Base-by-base conservation (phyloP, 2,113 vertebrate genomes). In the Tetrao urogallus region DNA sequence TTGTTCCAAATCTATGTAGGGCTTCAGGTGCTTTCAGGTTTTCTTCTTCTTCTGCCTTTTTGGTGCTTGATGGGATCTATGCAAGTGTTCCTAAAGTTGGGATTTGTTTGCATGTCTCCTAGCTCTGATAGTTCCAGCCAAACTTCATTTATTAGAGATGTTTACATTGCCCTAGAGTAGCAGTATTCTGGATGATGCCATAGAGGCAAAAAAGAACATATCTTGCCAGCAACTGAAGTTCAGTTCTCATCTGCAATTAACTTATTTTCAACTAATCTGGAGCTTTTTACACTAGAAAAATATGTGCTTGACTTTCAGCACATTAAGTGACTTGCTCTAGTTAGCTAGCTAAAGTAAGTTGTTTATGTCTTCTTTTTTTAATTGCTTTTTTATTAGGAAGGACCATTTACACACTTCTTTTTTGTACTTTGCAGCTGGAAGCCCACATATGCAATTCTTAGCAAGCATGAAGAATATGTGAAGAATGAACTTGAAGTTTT, bases 401-500 rank as follows among this genome's bases (percentile, higher is more conserved):
- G 21, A 60, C 40, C 22, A 57, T 63, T 84, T 88, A 87, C n/a
- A 27, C 36, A 8, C 4, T 58, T 88, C 71, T 82, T 30, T 69
- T 89, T 88, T 86, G 28, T 30, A 65, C 42, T 96, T 96, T 54
- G 45, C 88, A 98, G 98, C 58, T 98, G 97, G 97, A 98, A 97
- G 74, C 94, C 97, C 84, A 97, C 97, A 5, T 97, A 83, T 91
- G 83, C 75, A 89, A 77, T 98, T 95, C 96, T 98, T 84, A 93
- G 63, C 93, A 97, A 97, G 64, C 97, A 98, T 88, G 98, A 97
- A 97, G 92, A 97, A 69, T 97, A 96, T 90, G 89, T 98, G 86
- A 91, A 97, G 90, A 95, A 91, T 13, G 96, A 97, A 73, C 72
- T 98, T 42, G 75, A 94, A 88, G 19, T 60, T 94, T 91, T 86